Evolutionary conservation across 2,888 invertebrate species (phyloP), one percentile per base, ranked within the genome.

Genomic region (Tachina grossa): DNA sequence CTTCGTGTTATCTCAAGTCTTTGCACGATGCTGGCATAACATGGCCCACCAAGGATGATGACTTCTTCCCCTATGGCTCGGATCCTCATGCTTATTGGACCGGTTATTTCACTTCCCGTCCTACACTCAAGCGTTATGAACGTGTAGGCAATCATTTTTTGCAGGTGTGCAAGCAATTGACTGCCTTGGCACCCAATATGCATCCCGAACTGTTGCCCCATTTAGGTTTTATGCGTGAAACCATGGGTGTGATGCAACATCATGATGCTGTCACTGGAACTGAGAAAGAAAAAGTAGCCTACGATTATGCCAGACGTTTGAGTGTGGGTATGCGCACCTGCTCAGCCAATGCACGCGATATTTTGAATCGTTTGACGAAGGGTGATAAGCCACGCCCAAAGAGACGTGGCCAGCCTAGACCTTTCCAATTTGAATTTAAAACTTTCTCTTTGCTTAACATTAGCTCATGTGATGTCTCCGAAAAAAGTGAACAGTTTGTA

Each of bases 21-120:
- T 93, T 97, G 0, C 94, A 96, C 87, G 95, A 96, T 83, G 94
- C 95, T 1, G 94, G 95, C 10, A 93, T 95, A 10, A 94, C 94
- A 0, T 95, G 96, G 93, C 94, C 96, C 0, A 94, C 94, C 0
- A 98, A 98, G 91, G 93, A 93, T 0, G 97, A 97, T 89, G 98
- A 98, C 90, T 98, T 97, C 93, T 97, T 98, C 92, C 98, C 98
- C 0, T 98, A 97, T 92, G 96, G 97, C 1, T 96, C 96, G 59
- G 96, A 96, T 90, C 94, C 95, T 0, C 96, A 98, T 89, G 94
- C 97, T 0, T 99, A 95, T 90, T 99, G 99, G 99, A 98, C 98
- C 0, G 99, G 99, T 0, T 97, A 97, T 90, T 97, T 95, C 90
- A 96, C 96, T 0, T 97, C 97, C 0, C 94, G 97, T 31, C 97